Evolutionary conservation across 1,140 invertebrate species (phyloP).

Genomic region (Hestina assimilis): DNA sequence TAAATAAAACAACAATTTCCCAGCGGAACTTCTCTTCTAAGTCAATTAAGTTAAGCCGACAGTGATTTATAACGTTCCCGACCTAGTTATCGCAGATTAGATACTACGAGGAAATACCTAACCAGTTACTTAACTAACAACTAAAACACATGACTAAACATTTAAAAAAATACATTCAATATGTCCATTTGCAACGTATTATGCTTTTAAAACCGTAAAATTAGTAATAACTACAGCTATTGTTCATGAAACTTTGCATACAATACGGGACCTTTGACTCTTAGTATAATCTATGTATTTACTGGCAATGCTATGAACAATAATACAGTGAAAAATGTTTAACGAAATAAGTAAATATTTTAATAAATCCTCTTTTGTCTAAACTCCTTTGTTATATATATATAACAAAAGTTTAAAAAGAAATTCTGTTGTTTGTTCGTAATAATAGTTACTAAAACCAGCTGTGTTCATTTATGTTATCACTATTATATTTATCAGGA

Average conservation of each 20-base stretch:
- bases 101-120: slow-evolving; percentile 12
- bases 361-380: neutral
- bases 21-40: slow-evolving; percentile 5
- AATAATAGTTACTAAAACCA: too few relatives aligned
- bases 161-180: slow-evolving; percentile 4
- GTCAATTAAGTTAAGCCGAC: slow-evolving; percentile 14
- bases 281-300: neutral
- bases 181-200: slow-evolving; percentile 6
- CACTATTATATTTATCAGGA: too few relatives aligned
- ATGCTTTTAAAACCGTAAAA: slow-evolving; percentile 20
- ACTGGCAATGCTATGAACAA: neutral
- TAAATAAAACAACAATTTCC: neutral
- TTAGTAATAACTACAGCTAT: slow-evolving; percentile 17
- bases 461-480: too few relatives aligned
- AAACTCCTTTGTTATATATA: too few relatives aligned
- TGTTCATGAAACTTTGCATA: slow-evolving; percentile 17
- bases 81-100: slow-evolving; percentile 19
- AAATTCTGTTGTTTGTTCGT: too few relatives aligned
- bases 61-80: slow-evolving; percentile 21
- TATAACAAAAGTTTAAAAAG: too few relatives aligned
- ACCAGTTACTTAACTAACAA: neutral
- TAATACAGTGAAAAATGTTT: neutral
- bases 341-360: neutral
- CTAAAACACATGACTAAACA: neutral
- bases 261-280: slow-evolving; percentile 25